Base-by-base conservation (phyloP, 1,140 invertebrate species). In the Parasteatoda tepidariorum region DNA sequence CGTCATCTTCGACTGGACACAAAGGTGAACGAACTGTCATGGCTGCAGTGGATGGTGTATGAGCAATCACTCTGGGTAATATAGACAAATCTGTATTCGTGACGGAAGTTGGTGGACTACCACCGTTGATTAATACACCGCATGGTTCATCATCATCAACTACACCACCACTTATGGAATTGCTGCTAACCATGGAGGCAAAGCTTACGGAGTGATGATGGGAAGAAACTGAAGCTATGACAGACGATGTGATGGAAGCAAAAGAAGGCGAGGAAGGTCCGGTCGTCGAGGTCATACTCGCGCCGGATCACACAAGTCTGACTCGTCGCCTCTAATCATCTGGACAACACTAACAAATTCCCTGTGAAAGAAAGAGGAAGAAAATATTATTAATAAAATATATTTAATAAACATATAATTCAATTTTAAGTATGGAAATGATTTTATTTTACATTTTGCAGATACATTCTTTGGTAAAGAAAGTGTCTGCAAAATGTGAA, bases 261-360 rank as follows among this genome's bases (percentile, higher is more conserved):
- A 74, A 73, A 55, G 81, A 67, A 64, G 81, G 81, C 34, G 81
- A 34, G 38, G 70, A 73, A 66, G 54, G 68, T 55, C 81, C 81
- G 81, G 81, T 74, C 68, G 81, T 83, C 81, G 81, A 83, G 81
- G 81, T 83, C 81, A 83, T 83, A 74, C 81, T 83, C 81, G 57
- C 81, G 68, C 68, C 81, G 81, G 81, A 67, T 83, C 81, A 34
- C 81, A 62, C 38, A 55, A 54, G 57, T 73, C 81, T 33, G 28
- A 55, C 41, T 74, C 81, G 70, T 74, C 81, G 68, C 81, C 70
- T 73, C 61, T 83, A 28, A 83, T 64, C 81, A 83, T 83, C 81
- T 83, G 81, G 81, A 64, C 71, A 55, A 55, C 66, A 48, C 70
- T 73, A 31, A 38, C 61, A 34, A 64, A 34, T 13, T 83, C 70